Evolutionary conservation across 2,113 vertebrate genomes (phyloP), one percentile per base, ranked within the genome.

Genomic region (Dermatemys mawii): DNA sequence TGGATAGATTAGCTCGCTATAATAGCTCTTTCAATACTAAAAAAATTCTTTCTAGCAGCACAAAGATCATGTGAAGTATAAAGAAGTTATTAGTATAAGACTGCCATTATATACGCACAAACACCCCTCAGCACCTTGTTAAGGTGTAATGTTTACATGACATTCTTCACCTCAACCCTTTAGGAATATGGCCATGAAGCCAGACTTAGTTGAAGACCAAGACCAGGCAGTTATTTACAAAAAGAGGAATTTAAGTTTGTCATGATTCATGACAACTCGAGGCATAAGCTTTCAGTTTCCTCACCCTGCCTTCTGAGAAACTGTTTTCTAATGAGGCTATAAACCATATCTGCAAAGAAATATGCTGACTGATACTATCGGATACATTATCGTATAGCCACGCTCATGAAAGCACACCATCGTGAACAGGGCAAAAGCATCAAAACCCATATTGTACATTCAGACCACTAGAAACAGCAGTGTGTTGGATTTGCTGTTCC

Each of bases 381-480:
- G 87, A 91, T 94, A 70, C 53, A 78, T 63, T 53, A 91, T 78
- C 78, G 29, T 96, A 41, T n/a, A 95, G 88, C 90, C 79, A 8
- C 32, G 38, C 93, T 95, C 96, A 93, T 90, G 53, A 94, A 95
- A 96, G 93, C 94, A 84, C 83, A 90, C 94, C 9, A 70, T 94
- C 50, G 44, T 26, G 24, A 94, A 90, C 93, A 80, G 5, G 7
- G 26, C 81, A 91, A 92, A 93, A 88, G 26, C 12, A 97, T 94
- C 87, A 87, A 90, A 44, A 85, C 92, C 75, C 41, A 6, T 2
- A 79, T 78, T 94, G 70, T 55, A 35, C 57, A n/a, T 55, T 89
- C 84, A 92, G 73, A 89, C 82, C 70, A 80, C 93, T 89, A 46
- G 79, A 70, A 22, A 89, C 38, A 85, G 11, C 19, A 46, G 19